Evolutionary conservation across 2,797 vertebrate genomes (phyloP), one percentile per base, ranked within the genome.

Genomic region (Limosa lapponica): DNA sequence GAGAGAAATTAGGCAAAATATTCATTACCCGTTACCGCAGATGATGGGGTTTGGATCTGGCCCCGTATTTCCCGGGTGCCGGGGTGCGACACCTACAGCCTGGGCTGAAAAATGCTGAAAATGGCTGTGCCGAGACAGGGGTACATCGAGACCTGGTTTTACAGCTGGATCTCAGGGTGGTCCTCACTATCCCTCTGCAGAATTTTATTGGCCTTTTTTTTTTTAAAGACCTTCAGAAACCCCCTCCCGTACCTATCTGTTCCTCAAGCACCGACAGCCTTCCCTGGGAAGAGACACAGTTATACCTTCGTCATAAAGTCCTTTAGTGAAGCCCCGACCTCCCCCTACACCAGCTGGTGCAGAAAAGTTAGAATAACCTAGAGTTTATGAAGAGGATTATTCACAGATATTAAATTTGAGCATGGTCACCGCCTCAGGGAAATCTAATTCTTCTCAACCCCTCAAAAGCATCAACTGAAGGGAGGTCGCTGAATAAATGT

Each of bases 1-100:
- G n/a, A 81, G 65, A 14, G 8, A 23, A 73, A 49, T 89, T 8
- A 92, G 64, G 32, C 51, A 28, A 6, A 20, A 14, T 2, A 30
- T 22, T 54, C 39, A 14, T 25, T 6, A 34, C 43, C 48, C 16
- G 11, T 16, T 22, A 24, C 20, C 27, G 11, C 41, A 20, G 1
- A 15, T 0, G 2, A 8, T 41, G 10, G 6, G 2, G 49, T 12
- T 18, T n/a, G 74, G 46, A 52, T 24, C 11, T 46, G 6, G 37
- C 64, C 52, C 62, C 11, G 0, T 2, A 2, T 1, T 1, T 20
- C 48, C 73, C 8, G 48, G 44, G 3, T 3, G n/a, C 43, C 1
- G 4, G 0, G 30, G 34, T 12, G 28, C 1, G 2, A 23, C 1
- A 3, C 10, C 1, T 4, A 11, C 43, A 34, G 66, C 39, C 22